phyloP scores from a whole-genome alignment of 2,113 vertebrate species.

The Ochotona princeps region DNA sequence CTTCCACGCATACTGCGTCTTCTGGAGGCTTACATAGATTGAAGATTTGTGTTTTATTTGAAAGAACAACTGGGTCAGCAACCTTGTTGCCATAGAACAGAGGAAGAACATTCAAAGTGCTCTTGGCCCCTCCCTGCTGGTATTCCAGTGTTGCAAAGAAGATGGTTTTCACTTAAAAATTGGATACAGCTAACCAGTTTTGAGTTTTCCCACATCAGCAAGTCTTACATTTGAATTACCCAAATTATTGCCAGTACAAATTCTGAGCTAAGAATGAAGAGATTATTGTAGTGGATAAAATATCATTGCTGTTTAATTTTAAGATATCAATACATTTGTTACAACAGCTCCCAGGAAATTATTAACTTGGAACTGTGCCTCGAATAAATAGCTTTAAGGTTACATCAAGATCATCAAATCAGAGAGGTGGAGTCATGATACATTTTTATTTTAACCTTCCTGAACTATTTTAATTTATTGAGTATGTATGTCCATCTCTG shows the following conservation, averaged over 20 bases:
- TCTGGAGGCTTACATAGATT: conserved; percentile 83
- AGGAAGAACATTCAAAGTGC: conserved; percentile 77
- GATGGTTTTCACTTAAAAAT: conserved; percentile 83
- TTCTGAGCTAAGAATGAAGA: conserved; percentile 1
- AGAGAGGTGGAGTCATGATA: not conserved
- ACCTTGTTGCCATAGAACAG: conserved; percentile 78
- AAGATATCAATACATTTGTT: not conserved
- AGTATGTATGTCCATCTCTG: not conserved
- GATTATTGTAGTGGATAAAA: conserved; percentile 36
- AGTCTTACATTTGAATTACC: conserved; percentile 70
- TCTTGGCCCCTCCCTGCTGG: conserved; percentile 77
- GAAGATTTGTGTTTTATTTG: conserved; percentile 77
- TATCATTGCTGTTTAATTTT: not conserved
- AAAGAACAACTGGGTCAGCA: conserved; percentile 83
- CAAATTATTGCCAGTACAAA: conserved; percentile 79
- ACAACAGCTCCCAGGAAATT: not conserved
- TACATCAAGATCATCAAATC: conserved; percentile 6
- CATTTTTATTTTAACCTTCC: not conserved
- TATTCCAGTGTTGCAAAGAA: conserved; percentile 79
- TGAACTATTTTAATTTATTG: conserved; percentile 23
- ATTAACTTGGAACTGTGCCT: not conserved
- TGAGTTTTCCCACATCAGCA: conserved; percentile 81
- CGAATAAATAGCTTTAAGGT: not conserved
- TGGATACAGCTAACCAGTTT: conserved; percentile 85
- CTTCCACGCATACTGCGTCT: conserved; percentile 78